Percentiles rank a stretch among this genome's conserved stretches.
Conservation (phyloP, 2,797 vertebrate species). For the Parauchenoglanis punctatus region DNA sequence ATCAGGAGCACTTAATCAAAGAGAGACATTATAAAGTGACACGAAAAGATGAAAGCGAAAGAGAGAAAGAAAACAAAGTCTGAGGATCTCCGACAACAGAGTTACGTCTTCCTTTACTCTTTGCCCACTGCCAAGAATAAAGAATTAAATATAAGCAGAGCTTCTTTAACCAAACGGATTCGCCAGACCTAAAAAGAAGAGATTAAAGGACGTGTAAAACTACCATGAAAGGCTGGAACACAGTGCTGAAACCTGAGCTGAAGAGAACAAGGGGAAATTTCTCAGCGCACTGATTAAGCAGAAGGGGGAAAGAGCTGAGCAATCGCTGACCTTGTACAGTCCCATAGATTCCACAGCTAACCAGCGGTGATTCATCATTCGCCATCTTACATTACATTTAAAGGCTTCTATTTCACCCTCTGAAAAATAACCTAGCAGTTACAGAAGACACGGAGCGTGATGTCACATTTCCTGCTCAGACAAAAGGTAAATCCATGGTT, state of each 20-base stretch:
- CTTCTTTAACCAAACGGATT: background rate
- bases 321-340: conserved; percentile 32
- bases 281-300: conserved; percentile 51
- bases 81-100: background rate
- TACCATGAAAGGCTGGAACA: conserved; percentile 16
- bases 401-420: conserved; percentile 55
- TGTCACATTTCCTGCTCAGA: conserved; percentile 70
- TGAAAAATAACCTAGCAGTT: conserved; percentile 49
- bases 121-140: no score
- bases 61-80: background rate
- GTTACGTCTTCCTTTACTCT: background rate
- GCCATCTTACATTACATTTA: conserved; percentile 51
- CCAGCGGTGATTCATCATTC: conserved; percentile 65
- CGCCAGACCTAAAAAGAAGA: background rate
- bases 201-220: conserved; percentile 28
- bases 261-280: conserved; percentile 17
- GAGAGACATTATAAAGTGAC: conserved; percentile 27
- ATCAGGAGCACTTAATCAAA: conserved; percentile 62
- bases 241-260: conserved; percentile 13
- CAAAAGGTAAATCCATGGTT: conserved; percentile 73
- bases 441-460: conserved; percentile 54
- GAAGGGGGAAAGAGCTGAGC: conserved; percentile 44
- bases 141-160: conserved; percentile 12
- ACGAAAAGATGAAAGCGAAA: conserved; percentile 8
- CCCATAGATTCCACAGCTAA: conserved; percentile 37